Base-by-base conservation (phyloP, 2,113 vertebrate genomes). In the Calypte anna region DNA sequence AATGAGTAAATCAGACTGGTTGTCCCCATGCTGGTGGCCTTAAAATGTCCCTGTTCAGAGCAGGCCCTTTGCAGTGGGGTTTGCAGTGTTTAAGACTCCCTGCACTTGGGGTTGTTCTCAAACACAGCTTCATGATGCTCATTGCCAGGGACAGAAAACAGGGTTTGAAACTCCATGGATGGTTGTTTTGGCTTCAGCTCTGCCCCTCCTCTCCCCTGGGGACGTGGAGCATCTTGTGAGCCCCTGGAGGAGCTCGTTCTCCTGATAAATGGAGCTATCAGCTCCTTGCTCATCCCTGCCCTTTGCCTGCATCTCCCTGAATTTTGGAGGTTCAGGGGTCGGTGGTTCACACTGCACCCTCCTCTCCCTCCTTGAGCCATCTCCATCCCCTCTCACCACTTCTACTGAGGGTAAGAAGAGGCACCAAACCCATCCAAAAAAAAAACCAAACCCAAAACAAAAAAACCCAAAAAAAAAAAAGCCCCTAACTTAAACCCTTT, bases 321-420 rank as follows among this genome's bases (percentile, higher is more conserved):
- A 8, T 54, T 16, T 2, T 31, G 81, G 66, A 31, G 20, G 2
- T 5, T 5, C 27, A 5, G 27, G 22, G 30, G 4, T 28, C 0
- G 2, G 25, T 8, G 27, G 13, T 3, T 33, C 43, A 14, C 0
- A 2, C 72, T 24, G 82, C 15, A 14, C 44, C 62, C 70, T 19
- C 15, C 61, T 19, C 43, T 10, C 70, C 19, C 30, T 59, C 3
- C 1, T 20, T 4, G 17, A 7, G 3, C 13, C 3, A 31, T 16
- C 74, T 68, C 63, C 62, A 9, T 22, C 68, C 54, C 66, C n/a
- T 38, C 25, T 5, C 44, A 2, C 14, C 78, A 0, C 78, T 33
- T 4, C 27, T 1, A 3, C 7, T 0, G 0, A 0, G 1, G 23
- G 38, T 4, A 12, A 20, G 22, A 61, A 14, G 6, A 53, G 3